Conservation (phyloP, 1,140 invertebrate species). For the Babylonia areolata region DNA sequence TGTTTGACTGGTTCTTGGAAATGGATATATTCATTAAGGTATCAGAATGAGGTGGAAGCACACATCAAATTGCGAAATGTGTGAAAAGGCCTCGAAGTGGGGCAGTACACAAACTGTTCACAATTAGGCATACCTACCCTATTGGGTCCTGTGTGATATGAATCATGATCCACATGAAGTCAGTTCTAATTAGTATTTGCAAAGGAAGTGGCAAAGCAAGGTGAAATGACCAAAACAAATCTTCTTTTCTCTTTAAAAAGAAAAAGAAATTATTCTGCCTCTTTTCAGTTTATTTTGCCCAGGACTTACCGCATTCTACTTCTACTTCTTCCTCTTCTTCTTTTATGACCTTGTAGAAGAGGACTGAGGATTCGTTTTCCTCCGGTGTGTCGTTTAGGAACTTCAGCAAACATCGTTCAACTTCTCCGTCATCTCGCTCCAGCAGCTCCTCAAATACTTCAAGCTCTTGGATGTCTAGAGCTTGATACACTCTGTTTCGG, state of each 20-base stretch:
- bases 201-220: no score
- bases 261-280: not conserved
- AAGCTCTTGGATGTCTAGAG: slow-evolving; percentile 68
- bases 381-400: slow-evolving; percentile 76
- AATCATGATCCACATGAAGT: no score
- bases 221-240: not conserved
- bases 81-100: no score
- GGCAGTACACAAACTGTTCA: no score
- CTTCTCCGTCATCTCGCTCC: slow-evolving; percentile 72
- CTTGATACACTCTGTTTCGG: slow-evolving; percentile 68
- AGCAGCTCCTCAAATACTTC: slow-evolving; percentile 75
- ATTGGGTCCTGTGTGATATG: no score
- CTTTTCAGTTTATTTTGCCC: not conserved
- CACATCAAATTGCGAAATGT: no score
- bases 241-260: no score
- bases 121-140: no score
- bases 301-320: slow-evolving; percentile 74
- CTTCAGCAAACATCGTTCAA: slow-evolving; percentile 71
- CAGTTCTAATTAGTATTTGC: no score
- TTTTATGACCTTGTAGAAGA: slow-evolving; percentile 74
- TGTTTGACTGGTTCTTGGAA: no score
- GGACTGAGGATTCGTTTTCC: slow-evolving; percentile 72
- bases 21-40: no score
- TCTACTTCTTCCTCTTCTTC: slow-evolving; percentile 76
- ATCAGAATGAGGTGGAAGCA: no score